Evolutionary conservation across 1,140 invertebrate species (phyloP), one percentile per base, ranked within the genome.

Genomic region (Druon quercuslanigerum): DNA sequence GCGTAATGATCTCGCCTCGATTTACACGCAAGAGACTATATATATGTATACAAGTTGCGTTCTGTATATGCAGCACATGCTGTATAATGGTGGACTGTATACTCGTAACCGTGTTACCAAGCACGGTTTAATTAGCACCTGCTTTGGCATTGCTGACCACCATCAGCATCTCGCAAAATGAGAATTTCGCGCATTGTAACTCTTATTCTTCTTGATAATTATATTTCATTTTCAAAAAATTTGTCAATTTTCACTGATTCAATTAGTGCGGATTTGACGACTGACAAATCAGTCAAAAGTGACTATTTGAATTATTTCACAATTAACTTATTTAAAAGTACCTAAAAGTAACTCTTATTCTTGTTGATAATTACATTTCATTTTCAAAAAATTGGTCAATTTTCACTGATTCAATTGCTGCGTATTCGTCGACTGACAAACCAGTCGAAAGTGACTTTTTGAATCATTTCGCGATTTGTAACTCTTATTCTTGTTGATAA

Each of bases 111-210:
- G 78, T 76, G 71, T 50, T 66, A 73, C 73, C 51, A 78, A 79
- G 77, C 78, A 77, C 81, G 79, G 79, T 83, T 86, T 85, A 84
- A 86, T 86, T 84, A 84, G 81, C 85, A 83, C 85, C 83, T 86
- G 83, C 81, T 83, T 73, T 75, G 75, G 76, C 79, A 82, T 84
- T 84, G 80, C 73, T 76, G 75, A 72, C 80, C 60, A 76, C 78
- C 80, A 75, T 79, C 77, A 74, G 76, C 79, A 83, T 83, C 82
- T 80, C 82, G 77, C 74, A 76, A 80, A 82, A 84, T 79, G 76
- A 78, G 75, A 76, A 79, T 81, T 79, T 78, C 73, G 81, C 75
- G 74, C 80, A 71, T 79, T 72, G 25, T 33, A 66, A 66, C n/a
- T 66, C 60, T 9, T 66, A 33, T 66, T 16, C 57, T 33, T 60